Evolutionary conservation across 2,113 vertebrate genomes (phyloP), one percentile per base, ranked within the genome.

Genomic region (Siniperca chuatsi): DNA sequence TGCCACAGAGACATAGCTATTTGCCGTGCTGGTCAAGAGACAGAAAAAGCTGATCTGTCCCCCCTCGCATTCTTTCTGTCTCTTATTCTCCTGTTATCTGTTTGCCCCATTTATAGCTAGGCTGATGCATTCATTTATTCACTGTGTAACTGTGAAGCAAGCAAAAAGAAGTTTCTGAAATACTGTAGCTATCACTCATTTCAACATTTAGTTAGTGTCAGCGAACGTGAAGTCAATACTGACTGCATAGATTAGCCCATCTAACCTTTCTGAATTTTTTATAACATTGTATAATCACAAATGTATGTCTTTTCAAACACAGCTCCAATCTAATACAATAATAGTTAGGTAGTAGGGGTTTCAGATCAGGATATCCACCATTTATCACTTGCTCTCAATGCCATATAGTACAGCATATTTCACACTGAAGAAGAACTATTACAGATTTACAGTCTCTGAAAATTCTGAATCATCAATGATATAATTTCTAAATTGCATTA

Each of bases 1-100:
- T 72, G 85, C 84, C 78, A 86, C 65, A 29, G 82, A 88, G 83
- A 86, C 79, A 21, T 15, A 76, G 66, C 75, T 83, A 75, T 90
- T 94, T 92, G 85, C 89, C 20, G 23, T 35, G 21, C 54, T 80
- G 81, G 78, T 64, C 21, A 1, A 74, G 62, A 82, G 58, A 86
- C n/a, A 74, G 55, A 67, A 52, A 76, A 68, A 50, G 67, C 18
- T 8, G 40, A 69, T 69, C 21, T 48, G 72, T 76, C 12, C 48
- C 69, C 52, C 2, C 52, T 83, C n/a, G 35, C 77, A 77, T 61
- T 75, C 62, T 74, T 16, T 78, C 46, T 57, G 8, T 64, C 48
- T 76, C 40, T 72, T 8, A 72, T 21, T 13, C 7, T 82, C 72
- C 81, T 37, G 75, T 81, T 66, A 74, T 61, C 60, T 52, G 0